These are phyloP conservation scores for Sebastes itinus DNA, from an alignment of 2,797 vertebrate species.

Conservation along the genomic window DNA sequence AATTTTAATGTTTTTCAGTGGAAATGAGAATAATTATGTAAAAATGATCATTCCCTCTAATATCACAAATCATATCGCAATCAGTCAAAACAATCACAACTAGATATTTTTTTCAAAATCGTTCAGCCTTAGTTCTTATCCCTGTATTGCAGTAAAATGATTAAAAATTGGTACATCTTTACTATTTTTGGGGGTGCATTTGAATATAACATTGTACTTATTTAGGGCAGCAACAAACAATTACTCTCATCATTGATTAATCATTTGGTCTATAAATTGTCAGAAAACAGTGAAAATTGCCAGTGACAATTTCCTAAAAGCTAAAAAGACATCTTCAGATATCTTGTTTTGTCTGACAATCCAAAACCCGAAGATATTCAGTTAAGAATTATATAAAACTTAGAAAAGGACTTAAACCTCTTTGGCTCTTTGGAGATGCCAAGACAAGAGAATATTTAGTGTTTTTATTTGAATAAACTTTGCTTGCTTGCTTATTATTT, in stretches of 20 bases:
- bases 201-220: background rate
- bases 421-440: background rate
- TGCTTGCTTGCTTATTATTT: background rate
- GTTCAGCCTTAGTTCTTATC: too few relatives aligned
- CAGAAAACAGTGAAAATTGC: too few relatives aligned
- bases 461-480: background rate
- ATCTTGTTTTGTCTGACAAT: background rate
- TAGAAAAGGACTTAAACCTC: background rate
- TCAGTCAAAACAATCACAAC: too few relatives aligned
- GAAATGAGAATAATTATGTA: too few relatives aligned
- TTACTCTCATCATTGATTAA: background rate
- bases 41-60: too few relatives aligned
- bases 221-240: background rate
- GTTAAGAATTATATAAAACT: background rate
- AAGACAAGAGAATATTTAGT: background rate
- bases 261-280: too few relatives aligned
- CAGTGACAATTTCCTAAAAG: background rate
- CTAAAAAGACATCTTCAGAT: background rate
- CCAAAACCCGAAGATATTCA: background rate
- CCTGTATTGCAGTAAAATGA: background rate
- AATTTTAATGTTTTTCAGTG: too few relatives aligned
- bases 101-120: too few relatives aligned
- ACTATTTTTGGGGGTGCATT: background rate
- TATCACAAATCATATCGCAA: too few relatives aligned
- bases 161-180: background rate